phyloP scores from a whole-genome alignment of 1,140 invertebrate genomes.

The Gonatopus flavifemur region DNA sequence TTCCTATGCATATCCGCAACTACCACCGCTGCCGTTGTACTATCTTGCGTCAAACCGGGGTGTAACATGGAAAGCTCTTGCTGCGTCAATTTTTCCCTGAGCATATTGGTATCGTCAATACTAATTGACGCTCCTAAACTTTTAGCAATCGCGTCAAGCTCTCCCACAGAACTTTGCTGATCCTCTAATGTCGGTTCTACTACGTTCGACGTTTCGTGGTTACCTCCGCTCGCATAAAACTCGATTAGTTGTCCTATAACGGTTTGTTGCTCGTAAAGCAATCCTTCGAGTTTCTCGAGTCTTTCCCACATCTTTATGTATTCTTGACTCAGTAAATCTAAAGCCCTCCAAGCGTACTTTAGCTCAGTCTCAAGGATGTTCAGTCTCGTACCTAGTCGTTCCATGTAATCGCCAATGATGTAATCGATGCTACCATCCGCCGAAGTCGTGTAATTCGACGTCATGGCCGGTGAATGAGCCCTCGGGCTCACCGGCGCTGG shows the following conservation, averaged over 20 bases:
- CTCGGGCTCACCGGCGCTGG: conserved; percentile 30
- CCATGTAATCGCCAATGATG: conserved; percentile 85
- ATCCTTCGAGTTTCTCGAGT: conserved; percentile 85
- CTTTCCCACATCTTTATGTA: conserved; percentile 94
- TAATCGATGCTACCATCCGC: conserved; percentile 63
- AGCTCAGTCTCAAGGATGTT: conserved; percentile 87
- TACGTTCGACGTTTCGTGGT: conserved; percentile 37
- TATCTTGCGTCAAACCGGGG: conserved; percentile 44
- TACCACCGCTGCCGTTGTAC: conserved; percentile 42
- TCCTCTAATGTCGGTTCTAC: conserved; percentile 36
- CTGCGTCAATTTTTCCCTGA: conserved; percentile 46
- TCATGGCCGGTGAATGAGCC: conserved; percentile 33
- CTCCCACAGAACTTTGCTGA: conserved; percentile 42
- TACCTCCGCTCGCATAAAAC: conserved; percentile 64
- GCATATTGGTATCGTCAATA: conserved; percentile 47
- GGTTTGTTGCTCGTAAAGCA: conserved; percentile 86
- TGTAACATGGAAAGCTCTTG: conserved; percentile 53
- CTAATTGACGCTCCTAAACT: conserved; percentile 47
- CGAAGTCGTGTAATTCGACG: conserved; percentile 32
- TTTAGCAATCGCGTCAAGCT: conserved; percentile 50
- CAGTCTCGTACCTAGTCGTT: conserved; percentile 79
- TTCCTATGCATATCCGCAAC: conserved; percentile 52
- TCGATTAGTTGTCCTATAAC: conserved; percentile 88
- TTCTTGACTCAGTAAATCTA: conserved; percentile 87
- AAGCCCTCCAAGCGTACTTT: conserved; percentile 86